Conservation (phyloP, 2,113 vertebrate genomes). For the Craseonycteris thonglongyai region DNA sequence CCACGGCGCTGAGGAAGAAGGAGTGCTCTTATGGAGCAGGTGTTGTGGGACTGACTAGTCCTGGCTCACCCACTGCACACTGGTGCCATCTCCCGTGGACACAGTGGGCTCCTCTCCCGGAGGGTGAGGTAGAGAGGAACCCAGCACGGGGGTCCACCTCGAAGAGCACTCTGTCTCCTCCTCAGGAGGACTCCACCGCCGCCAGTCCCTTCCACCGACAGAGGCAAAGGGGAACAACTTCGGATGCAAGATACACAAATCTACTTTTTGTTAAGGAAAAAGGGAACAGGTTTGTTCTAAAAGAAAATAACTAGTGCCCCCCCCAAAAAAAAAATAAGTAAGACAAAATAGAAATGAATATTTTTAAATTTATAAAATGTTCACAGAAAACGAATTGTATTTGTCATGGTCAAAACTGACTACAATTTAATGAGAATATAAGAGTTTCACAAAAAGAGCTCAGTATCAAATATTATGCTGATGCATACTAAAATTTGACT, state of each 20-base stretch:
- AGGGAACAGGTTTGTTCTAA: background rate
- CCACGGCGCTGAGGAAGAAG: background rate
- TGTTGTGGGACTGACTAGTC: background rate
- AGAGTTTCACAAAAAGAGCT: background rate
- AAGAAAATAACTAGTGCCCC: background rate
- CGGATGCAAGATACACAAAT: background rate
- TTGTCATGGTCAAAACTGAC: background rate
- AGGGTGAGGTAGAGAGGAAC: background rate
- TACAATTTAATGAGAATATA: background rate
- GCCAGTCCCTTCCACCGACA: background rate
- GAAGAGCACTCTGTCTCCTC: background rate
- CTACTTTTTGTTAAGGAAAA: background rate
- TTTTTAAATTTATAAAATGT: background rate
- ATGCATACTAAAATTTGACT: background rate
- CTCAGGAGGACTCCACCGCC: background rate
- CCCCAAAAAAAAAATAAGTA: background rate
- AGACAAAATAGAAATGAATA: background rate
- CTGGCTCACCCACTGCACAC: background rate
- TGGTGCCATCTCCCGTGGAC: background rate
- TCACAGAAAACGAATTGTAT: background rate
- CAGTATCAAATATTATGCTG: background rate
- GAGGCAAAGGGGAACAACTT: background rate
- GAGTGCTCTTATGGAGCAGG: background rate
- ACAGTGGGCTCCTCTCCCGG: background rate
- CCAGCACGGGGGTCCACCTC: too few relatives aligned